Conservation (phyloP, 35 echinoderm and acorn worm genomes). For the Strongylocentrotus purpuratus region DNA sequence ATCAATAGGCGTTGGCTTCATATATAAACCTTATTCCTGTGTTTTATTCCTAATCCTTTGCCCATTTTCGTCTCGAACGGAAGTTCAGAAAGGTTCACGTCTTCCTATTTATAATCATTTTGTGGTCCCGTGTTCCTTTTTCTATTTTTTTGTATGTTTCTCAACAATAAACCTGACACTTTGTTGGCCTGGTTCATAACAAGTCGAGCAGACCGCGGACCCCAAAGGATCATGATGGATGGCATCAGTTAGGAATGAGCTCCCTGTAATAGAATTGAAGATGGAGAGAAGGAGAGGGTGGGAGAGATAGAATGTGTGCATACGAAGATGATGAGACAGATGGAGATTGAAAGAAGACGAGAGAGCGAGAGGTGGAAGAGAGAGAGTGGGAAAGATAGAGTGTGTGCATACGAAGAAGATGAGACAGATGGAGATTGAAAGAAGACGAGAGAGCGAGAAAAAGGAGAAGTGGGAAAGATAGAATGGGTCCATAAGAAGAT, state of each 20-base stretch:
- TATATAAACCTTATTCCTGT: neutral
- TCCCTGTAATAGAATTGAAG: neutral
- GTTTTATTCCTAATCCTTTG: neutral
- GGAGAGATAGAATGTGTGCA: no score
- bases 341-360: no score
- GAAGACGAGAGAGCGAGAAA: no score
- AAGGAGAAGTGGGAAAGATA: no score
- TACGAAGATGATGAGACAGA: no score
- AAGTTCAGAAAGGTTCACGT: slow-evolving; percentile 24
- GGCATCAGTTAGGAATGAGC: neutral
- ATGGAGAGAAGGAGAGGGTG: neutral
- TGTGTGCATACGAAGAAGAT: no score
- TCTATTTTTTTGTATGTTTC: neutral
- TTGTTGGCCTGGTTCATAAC: neutral
- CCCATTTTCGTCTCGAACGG: slow-evolving; percentile 31
- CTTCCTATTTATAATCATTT: slow-evolving; percentile 37
- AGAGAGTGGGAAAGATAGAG: no score
- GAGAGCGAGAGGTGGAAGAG: no score
- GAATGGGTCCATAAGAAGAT: no score
- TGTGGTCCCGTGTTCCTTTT: neutral
- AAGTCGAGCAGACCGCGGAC: neutral
- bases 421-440: no score
- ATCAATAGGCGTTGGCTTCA: neutral
- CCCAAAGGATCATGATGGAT: neutral
- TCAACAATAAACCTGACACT: neutral